Evolutionary conservation across 2,888 invertebrate genomes (phyloP).

Genomic region (Caenorhabditis virilis): DNA sequence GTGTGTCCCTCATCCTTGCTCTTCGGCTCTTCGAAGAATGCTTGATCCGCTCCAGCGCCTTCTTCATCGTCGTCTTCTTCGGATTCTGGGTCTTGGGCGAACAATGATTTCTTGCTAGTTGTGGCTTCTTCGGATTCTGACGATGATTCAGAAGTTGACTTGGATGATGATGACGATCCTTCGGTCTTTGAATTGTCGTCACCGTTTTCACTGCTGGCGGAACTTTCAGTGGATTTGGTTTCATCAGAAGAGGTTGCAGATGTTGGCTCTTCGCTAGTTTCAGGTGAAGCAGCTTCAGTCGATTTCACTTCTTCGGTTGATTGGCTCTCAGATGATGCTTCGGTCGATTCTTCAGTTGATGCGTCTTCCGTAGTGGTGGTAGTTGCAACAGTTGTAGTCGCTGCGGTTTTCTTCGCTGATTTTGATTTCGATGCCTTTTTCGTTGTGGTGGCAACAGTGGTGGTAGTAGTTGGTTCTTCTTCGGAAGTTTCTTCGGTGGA

Average conservation of each 20-base stretch:
- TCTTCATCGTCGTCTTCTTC: conserved; percentile 31
- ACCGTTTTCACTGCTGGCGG: conserved; percentile 16
- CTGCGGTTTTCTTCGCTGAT: background rate
- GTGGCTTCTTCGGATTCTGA: conserved; percentile 12
- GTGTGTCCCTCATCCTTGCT: conserved; percentile 13
- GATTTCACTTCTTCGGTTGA: background rate
- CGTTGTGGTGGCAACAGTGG: conserved; percentile 1
- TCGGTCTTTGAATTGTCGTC: conserved; percentile 18
- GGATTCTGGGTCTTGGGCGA: conserved; percentile 23
- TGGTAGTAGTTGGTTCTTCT: conserved; percentile 18
- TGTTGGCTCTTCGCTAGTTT: conserved; percentile 4
- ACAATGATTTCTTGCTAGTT: conserved; percentile 20
- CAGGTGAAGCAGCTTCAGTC: background rate
- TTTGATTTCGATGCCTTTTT: background rate
- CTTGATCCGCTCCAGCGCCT: conserved; percentile 28
- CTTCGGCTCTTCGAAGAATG: conserved; percentile 33
- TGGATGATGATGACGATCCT: background rate
- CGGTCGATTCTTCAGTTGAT: conserved; percentile 5
- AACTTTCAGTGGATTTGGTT: conserved; percentile 6
- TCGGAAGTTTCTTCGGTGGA: conserved; percentile 30
- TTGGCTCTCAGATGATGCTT: conserved; percentile 16
- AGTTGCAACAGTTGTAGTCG: conserved; percentile 2
- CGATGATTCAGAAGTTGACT: conserved; percentile 15
- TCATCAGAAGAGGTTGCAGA: no score
- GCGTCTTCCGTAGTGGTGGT: background rate